Base-by-base conservation (phyloP, 2,113 vertebrate species). In the Upupa epops region DNA sequence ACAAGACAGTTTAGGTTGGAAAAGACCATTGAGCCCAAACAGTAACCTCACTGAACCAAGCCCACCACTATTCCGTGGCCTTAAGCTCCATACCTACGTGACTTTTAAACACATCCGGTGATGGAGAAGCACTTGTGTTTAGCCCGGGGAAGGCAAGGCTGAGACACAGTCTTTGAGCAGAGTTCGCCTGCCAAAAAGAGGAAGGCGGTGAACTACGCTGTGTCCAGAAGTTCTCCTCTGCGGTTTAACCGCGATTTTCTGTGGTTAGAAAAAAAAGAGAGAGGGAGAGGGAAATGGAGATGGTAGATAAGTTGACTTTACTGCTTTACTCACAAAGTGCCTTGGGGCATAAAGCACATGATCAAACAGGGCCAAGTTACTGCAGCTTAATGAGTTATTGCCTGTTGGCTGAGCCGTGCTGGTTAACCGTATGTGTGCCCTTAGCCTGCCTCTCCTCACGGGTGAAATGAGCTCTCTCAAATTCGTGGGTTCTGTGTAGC, bases 311-410 rank as follows among this genome's bases (percentile, higher is more conserved):
- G 68, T 76, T 80, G 89, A 56, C 84, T 93, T 94, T 90, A 94
- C 81, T 90, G 90, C 81, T 87, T 96, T 91, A 86, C 92, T 95
- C 90, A 87, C 36, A 78, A 91, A 92, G 71, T 46, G 91, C 95
- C 90, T 92, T 63, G 56, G 82, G 95, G 93, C 74, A 89, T 34
- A 86, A 87, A 95, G 89, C 95, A 92, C 94, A 94, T 94, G 95
- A 95, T 89, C 93, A 96, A 96, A 93, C 87, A 82, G 10, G 87
- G 87, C 45, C 5, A 8, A 89, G 84, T 85, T 93, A 89, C 94
- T 95, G 87, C 81, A 92, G 93, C 95, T 85, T 95, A 95, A 96
- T 95, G 93, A 92, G 89, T 93, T 95, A 94, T 95, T 94, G 95
- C 84, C 91, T 96, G 89, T 88, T 96, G 94, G 91, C 94, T 94